Evolutionary conservation across 35 echinoderm and acorn worm species (phyloP).

Genomic region (Diadema setosum): DNA sequence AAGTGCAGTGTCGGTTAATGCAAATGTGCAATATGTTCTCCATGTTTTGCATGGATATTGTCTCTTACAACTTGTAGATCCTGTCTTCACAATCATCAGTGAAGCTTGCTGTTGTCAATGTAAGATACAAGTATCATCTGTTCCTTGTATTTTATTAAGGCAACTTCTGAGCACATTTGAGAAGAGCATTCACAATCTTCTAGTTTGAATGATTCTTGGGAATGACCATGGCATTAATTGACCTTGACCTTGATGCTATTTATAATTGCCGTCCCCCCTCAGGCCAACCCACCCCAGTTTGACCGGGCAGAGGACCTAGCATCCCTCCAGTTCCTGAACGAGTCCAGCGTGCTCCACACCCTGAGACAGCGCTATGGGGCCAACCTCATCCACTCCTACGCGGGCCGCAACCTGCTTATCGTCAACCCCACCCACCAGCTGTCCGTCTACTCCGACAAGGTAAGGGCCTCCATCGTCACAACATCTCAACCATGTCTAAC

Average conservation of each 20-base stretch:
- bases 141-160: too few species aligned
- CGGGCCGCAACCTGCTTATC: slow-evolving; percentile 72
- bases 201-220: too few species aligned
- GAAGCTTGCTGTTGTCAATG: too few species aligned
- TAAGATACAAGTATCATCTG: too few species aligned
- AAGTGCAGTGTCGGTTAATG: too few species aligned
- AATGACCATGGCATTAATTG: background rate
- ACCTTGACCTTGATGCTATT: background rate
- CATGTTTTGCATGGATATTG: too few species aligned
- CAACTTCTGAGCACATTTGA: too few species aligned
- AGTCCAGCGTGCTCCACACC: slow-evolving; percentile 89
- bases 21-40: too few species aligned
- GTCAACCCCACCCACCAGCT: slow-evolving; percentile 92
- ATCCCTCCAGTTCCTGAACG: slow-evolving; percentile 76
- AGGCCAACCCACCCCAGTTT: slow-evolving; percentile 97
- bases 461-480: slow-evolving; percentile 28
- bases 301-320: slow-evolving; percentile 89
- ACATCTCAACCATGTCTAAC: too few species aligned
- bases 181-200: too few species aligned
- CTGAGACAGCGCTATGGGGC: slow-evolving; percentile 96
- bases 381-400: slow-evolving; percentile 95
- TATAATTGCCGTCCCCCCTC: background rate
- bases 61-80: too few species aligned
- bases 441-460: slow-evolving; percentile 97
- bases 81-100: too few species aligned